These are phyloP conservation scores for Orycteropus afer DNA, from an alignment of 2,113 vertebrate species.

Conservation along the genomic window DNA sequence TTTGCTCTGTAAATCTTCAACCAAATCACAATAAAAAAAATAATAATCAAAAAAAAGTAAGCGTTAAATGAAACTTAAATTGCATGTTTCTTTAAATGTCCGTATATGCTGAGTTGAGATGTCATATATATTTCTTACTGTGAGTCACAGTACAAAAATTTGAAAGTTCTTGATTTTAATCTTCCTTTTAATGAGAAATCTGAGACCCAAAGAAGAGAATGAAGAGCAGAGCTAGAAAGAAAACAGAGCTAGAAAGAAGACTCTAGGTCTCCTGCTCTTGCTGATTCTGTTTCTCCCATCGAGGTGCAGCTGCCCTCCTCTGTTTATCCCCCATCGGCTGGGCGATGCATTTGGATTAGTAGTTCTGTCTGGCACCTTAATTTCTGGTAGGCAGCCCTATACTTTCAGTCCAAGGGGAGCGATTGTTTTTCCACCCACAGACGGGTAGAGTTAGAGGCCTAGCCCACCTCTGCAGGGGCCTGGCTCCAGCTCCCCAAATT, in stretches of 20 bases:
- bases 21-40: too few species aligned
- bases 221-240: background rate
- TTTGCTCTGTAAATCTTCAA: too few species aligned
- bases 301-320: background rate
- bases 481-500: background rate
- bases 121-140: background rate
- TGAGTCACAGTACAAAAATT: background rate
- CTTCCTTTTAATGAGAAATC: background rate
- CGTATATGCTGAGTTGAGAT: background rate
- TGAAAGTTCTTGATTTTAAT: background rate
- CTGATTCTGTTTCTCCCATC: background rate
- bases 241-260: background rate
- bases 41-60: too few species aligned
- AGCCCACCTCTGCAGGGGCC: constrained; percentile 26
- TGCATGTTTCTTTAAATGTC: background rate
- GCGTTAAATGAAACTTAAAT: background rate
- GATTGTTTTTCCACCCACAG: constrained; percentile 9
- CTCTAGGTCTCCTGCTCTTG: background rate
- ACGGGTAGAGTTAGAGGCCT: background rate
- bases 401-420: background rate
- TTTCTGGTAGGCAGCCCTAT: background rate
- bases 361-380: background rate
- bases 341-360: fast-evolving
- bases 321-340: fast-evolving
- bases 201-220: background rate